phyloP scores from a whole-genome alignment of 2,113 vertebrate genomes.

The Zosterops lateralis region DNA sequence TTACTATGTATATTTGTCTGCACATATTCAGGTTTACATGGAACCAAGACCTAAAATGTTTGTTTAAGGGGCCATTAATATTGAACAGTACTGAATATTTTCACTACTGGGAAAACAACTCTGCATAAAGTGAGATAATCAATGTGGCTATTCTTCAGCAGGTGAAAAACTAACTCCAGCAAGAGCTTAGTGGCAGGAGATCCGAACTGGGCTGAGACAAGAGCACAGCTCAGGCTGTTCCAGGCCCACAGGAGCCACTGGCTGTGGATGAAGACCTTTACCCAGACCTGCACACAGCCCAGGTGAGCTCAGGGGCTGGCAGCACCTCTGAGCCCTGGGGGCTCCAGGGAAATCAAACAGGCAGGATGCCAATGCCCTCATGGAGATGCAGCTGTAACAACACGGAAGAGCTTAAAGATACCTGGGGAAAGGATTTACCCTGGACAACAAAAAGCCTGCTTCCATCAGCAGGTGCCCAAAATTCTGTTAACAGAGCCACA shows the following conservation, averaged over 20 bases:
- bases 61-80: background rate
- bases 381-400: background rate
- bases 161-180: background rate
- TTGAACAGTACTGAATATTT: background rate
- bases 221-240: rapidly evolving
- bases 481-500: background rate
- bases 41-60: background rate
- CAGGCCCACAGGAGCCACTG: background rate
- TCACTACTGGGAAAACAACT: background rate
- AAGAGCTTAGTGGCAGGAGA: background rate
- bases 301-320: background rate
- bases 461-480: background rate
- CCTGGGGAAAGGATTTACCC: background rate
- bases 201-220: background rate
- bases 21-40: background rate
- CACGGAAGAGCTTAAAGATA: background rate
- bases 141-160: background rate
- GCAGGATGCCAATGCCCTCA: background rate
- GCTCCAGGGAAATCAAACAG: background rate
- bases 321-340: background rate
- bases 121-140: background rate
- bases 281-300: background rate
- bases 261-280: background rate
- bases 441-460: background rate
- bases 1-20: background rate